Evolutionary conservation across 1,140 invertebrate genomes (phyloP).

Genomic region (Eriosoma lanigerum): DNA sequence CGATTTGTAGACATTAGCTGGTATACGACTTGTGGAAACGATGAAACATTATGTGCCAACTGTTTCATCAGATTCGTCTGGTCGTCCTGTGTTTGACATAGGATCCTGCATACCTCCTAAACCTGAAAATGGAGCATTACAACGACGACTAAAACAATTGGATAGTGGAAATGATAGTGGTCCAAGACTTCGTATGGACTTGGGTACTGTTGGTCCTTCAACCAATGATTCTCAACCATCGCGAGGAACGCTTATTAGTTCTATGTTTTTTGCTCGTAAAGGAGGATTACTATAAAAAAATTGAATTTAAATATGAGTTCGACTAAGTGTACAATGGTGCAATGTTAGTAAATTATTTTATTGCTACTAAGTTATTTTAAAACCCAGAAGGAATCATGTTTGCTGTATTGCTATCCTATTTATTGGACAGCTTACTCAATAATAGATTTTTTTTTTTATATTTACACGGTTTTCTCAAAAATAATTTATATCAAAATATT

Average conservation of each 20-base stretch:
- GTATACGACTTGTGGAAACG: conserved; percentile 67
- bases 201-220: conserved; percentile 52
- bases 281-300: conserved; percentile 71
- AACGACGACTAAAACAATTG: conserved; percentile 59
- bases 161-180: conserved; percentile 55
- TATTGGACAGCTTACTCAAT: neutral
- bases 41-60: conserved; percentile 60
- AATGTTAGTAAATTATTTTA: conserved; percentile 33
- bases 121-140: conserved; percentile 64
- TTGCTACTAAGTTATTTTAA: neutral
- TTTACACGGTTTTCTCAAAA: neutral
- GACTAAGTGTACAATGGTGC: conserved; percentile 25
- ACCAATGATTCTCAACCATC: conserved; percentile 58
- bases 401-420: neutral
- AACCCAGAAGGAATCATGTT: neutral
- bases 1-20: conserved; percentile 56
- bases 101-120: conserved; percentile 61
- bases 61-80: conserved; percentile 9
- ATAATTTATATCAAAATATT: neutral
- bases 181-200: conserved; percentile 56
- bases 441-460: neutral
- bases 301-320: neutral
- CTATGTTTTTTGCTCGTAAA: conserved; percentile 78
- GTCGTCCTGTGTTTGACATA: conserved; percentile 26
- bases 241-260: conserved; percentile 72